These are phyloP conservation scores for Pogonomyrmex californicus DNA, from an alignment of 1,140 invertebrate genomes.

Conservation along the genomic window DNA sequence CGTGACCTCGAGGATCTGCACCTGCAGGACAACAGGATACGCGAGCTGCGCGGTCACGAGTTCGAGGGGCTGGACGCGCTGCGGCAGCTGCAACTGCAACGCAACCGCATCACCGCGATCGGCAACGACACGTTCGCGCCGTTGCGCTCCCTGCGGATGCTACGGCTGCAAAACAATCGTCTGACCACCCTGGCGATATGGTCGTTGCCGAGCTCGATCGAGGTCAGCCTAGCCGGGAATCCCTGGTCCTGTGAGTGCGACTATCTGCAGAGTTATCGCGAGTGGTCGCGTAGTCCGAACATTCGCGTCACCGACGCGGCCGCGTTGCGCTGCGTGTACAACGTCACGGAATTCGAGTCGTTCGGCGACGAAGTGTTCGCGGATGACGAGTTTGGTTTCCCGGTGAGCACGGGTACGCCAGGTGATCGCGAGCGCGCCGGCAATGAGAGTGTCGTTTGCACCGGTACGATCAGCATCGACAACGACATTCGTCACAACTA, in stretches of 20 bases:
- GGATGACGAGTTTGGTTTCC: constrained; percentile 87
- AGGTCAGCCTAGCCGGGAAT: constrained; percentile 92
- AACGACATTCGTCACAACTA: constrained; percentile 91
- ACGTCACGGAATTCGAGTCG: constrained; percentile 88
- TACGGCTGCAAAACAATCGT: constrained; percentile 93
- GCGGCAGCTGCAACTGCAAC: constrained; percentile 89
- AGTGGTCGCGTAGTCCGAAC: constrained; percentile 90
- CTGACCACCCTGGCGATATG: constrained; percentile 92
- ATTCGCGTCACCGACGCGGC: constrained; percentile 89
- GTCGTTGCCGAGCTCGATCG: constrained; percentile 90
- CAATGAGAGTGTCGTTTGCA: constrained; percentile 87
- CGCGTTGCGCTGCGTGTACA: constrained; percentile 89
- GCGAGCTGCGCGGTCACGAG: constrained; percentile 93
- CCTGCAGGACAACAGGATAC: constrained; percentile 93
- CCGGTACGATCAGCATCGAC: constrained; percentile 89
- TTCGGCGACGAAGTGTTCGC: constrained; percentile 88
- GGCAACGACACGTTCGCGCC: constrained; percentile 93
- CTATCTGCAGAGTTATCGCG: constrained; percentile 92
- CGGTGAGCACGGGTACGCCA: constrained; percentile 71
- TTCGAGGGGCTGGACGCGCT: constrained; percentile 91
- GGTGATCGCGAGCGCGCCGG: constrained; percentile 70
- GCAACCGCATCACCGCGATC: constrained; percentile 91
- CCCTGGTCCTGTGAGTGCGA: constrained; percentile 96
- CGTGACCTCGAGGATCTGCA: constrained; percentile 93
- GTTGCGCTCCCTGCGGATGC: constrained; percentile 90